Conservation (phyloP, 2,797 vertebrate species). For the Hoplostethus atlanticus region DNA sequence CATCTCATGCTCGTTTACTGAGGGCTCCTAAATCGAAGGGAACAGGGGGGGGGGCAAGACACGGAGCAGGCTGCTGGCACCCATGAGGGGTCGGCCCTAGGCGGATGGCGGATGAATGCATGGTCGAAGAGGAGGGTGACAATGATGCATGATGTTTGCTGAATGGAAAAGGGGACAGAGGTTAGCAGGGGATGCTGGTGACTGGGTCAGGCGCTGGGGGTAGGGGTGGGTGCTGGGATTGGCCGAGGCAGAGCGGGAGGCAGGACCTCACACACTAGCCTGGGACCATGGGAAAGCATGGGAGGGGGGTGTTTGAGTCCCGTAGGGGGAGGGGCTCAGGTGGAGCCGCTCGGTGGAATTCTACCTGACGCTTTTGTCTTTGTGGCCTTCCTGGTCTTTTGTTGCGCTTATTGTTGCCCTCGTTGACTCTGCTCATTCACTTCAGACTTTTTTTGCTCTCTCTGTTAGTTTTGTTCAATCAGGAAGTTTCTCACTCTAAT, state of each 20-base stretch:
- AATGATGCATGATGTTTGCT: conserved; percentile 81
- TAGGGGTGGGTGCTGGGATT: conserved; percentile 35
- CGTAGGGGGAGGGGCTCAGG: conserved; percentile 50
- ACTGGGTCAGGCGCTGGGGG: conserved; percentile 71
- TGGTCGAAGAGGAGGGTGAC: conserved; percentile 63
- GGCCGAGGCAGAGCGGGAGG: conserved; percentile 19
- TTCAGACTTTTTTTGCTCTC: background rate
- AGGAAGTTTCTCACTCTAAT: conserved; percentile 49
- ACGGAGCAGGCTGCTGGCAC: conserved; percentile 32
- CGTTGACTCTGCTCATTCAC: background rate
- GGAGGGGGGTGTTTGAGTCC: conserved; percentile 5
- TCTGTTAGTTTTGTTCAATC: conserved; percentile 24
- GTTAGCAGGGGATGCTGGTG: conserved; percentile 72
- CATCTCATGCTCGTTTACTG: background rate
- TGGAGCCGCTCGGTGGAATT: conserved; percentile 59
- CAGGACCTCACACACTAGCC: conserved; percentile 53
- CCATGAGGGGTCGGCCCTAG: conserved; percentile 41
- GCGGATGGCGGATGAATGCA: conserved; percentile 48
- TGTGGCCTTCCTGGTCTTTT: conserved; percentile 31
- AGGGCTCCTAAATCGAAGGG: conserved; percentile 33
- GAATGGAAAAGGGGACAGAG: conserved; percentile 61
- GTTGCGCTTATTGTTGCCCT: conserved; percentile 15
- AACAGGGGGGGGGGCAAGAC: conserved; percentile 11
- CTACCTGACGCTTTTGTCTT: conserved; percentile 54
- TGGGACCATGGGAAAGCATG: conserved; percentile 28